Evolutionary conservation across 2,113 vertebrate genomes (phyloP), one percentile per base, ranked within the genome.

Genomic region (Tachysurus vachellii): DNA sequence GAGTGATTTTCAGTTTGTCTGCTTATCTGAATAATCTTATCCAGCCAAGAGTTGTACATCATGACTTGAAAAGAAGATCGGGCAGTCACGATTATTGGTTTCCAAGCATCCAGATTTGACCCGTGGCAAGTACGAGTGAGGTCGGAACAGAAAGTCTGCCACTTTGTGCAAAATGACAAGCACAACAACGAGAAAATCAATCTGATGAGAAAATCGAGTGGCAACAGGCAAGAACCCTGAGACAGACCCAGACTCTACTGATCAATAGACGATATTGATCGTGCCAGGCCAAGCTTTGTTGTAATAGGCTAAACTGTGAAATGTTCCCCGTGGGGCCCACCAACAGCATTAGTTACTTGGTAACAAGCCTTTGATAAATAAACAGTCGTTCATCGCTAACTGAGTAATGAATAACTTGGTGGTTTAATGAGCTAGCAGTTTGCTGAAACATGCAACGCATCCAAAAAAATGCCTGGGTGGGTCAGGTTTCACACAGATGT

Each of bases 291-390:
- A 21, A n/a, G 62, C 64, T 57, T 57, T 23, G 61, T 0, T 86
- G 26, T 28, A 80, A 87, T 62, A 80, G 68, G 85, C 57, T 70
- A 61, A 87, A 85, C 59, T 42, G 59, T 66, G 26, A 87, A 53
- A 70, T 64, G 23, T 77, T 80, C 62, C 56, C 21, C 56, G 6
- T n/a, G 75, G 42, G 83, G 68, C 8, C 83, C 14, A 19, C 56
- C 53, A 12, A 53, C 56, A 80, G 47, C 44, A 47, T 21, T n/a
- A 26, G 87, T 86, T 88, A 82, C 85, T 85, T 75, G 73, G 85
- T 84, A 84, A 88, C 82, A 0, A 54, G 54, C 47, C 9, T 82
- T 86, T 83, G 82, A 87, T 86, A 88, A 91, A 92, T 84, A 89
- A 89, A 90, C 47, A 71, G 66, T 19, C 42, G 83, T 88, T 82